Percentiles rank a stretch among this genome's conserved stretches.
phyloP scores from a whole-genome alignment of 2,888 invertebrate species.

The Machimus rusticus region DNA sequence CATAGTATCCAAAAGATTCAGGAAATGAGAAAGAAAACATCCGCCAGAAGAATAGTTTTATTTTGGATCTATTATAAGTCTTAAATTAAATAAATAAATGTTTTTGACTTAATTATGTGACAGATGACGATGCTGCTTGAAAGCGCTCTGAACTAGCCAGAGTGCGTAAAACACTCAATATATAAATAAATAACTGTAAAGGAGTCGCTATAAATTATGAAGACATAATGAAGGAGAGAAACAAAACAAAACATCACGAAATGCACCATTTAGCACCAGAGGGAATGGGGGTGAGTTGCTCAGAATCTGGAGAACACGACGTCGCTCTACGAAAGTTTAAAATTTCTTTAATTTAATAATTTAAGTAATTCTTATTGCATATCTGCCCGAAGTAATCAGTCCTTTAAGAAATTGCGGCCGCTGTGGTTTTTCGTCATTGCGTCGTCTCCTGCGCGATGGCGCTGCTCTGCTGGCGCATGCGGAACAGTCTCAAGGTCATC shows the following conservation, averaged over 20 bases:
- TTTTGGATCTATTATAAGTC: slow-evolving; percentile 18
- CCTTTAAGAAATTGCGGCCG: slow-evolving; percentile 26
- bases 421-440: slow-evolving; percentile 51
- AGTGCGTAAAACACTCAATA: not conserved
- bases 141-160: not conserved
- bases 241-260: not conserved
- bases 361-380: slow-evolving; percentile 51
- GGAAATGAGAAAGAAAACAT: not conserved
- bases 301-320: not conserved
- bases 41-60: not conserved
- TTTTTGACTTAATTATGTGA: slow-evolving; percentile 30
- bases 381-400: slow-evolving; percentile 52
- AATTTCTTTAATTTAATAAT: slow-evolving; percentile 25
- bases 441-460: slow-evolving; percentile 53
- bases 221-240: not conserved
- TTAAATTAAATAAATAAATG: slow-evolving; percentile 41
- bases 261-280: slow-evolving; percentile 38
- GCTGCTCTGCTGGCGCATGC: slow-evolving; percentile 62
- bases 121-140: slow-evolving; percentile 2
- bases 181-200: slow-evolving; percentile 23
- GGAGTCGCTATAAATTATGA: slow-evolving; percentile 17
- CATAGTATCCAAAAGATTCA: too few relatives aligned
- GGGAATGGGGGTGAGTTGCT: not conserved
- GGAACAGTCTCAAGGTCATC: slow-evolving; percentile 74
- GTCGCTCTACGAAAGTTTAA: slow-evolving; percentile 37